These are phyloP conservation scores for Phalloptychus januarius DNA, from an alignment of 2,797 vertebrate species.

Conservation along the genomic window DNA sequence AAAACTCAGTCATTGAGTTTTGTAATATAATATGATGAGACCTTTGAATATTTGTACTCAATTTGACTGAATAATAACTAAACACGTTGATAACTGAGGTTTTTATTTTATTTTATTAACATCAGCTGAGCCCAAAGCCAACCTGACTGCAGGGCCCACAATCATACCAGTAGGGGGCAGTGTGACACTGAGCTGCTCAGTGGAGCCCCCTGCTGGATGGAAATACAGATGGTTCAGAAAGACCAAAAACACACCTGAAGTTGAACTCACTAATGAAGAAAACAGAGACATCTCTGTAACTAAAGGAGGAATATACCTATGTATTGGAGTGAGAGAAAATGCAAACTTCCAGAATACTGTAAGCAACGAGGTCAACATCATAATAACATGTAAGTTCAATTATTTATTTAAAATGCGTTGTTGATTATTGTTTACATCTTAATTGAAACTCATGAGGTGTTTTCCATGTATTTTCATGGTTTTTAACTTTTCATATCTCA, in stretches of 20 bases:
- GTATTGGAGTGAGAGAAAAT: not conserved
- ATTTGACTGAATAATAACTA: too few species aligned
- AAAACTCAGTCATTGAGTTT: too few species aligned
- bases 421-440: too few species aligned
- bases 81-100: too few species aligned
- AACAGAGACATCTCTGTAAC: not conserved
- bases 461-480: not conserved
- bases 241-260: rapidly evolving
- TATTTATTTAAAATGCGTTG: too few species aligned
- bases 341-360: rapidly evolving
- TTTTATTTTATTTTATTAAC: too few species aligned
- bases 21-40: too few species aligned
- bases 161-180: not conserved
- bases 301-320: slow-evolving; percentile 3
- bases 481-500: not conserved
- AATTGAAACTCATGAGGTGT: too few species aligned
- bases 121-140: not conserved
- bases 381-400: slow-evolving; percentile 1
- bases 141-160: not conserved
- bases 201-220: not conserved
- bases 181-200: slow-evolving; percentile 12
- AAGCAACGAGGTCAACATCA: not conserved
- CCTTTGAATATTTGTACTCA: too few species aligned
- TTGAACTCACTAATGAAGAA: not conserved
- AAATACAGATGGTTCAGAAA: not conserved